Percentiles rank a stretch among this genome's conserved stretches.
phyloP scores from a whole-genome alignment of 2,113 vertebrate genomes.

The Podilymbus podiceps region DNA sequence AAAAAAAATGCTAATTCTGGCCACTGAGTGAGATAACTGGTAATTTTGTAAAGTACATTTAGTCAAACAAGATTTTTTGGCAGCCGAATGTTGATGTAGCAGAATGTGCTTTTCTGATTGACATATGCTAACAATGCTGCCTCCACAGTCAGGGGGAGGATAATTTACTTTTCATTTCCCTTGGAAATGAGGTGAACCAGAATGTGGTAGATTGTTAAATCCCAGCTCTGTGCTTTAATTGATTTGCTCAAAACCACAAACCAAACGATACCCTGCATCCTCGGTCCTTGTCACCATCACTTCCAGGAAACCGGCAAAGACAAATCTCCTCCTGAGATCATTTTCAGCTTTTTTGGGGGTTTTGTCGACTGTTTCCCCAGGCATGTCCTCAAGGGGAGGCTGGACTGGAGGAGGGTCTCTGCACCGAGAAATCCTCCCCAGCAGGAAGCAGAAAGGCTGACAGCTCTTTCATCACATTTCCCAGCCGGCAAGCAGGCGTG shows the following conservation, averaged over 20 bases:
- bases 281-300: not conserved
- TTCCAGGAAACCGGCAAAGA: not conserved
- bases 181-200: slow-evolving; percentile 56
- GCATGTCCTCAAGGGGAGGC: not conserved
- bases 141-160: slow-evolving; percentile 46
- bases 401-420: not conserved
- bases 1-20: not conserved
- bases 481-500: not conserved
- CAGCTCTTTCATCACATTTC: not conserved
- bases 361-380: not conserved
- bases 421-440: not conserved
- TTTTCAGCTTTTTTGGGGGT: not conserved
- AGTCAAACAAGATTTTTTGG: slow-evolving; percentile 45
- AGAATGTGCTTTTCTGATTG: slow-evolving; percentile 57
- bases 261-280: not conserved
- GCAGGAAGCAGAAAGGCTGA: not conserved
- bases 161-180: slow-evolving; percentile 60
- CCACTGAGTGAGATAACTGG: not conserved
- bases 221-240: not conserved
- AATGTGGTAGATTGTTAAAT: slow-evolving; percentile 11
- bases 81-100: slow-evolving; percentile 41
- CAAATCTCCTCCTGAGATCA: not conserved
- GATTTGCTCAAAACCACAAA: not conserved
- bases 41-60: slow-evolving; percentile 35
- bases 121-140: slow-evolving; percentile 57